A percentile compares a stretch with the other conserved stretches of the same genome.
Conservation (phyloP, 30 jellyfish, hydroid and myxozoan species). For the Sanderia malayensis region DNA sequence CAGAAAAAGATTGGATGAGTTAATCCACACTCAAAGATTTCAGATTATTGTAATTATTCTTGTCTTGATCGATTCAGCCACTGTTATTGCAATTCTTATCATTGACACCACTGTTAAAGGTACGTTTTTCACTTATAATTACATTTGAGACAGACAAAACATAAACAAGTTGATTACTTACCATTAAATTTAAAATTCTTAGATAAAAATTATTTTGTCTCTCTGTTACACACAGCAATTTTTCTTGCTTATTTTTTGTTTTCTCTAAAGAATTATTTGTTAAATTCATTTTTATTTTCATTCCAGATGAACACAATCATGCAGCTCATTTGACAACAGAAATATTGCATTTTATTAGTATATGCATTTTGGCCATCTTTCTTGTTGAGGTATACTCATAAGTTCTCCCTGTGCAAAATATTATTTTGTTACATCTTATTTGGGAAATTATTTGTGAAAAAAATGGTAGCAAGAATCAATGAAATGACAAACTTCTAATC, state of each 20-base stretch:
- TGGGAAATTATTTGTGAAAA: too few species aligned
- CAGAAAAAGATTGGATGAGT: slow-evolving; percentile 41
- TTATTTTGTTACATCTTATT: too few species aligned
- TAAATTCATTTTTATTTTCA: neutral
- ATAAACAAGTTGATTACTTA: too few species aligned
- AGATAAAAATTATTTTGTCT: too few species aligned
- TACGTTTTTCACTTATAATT: neutral
- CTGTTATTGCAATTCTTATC: slow-evolving; percentile 82
- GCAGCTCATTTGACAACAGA: neutral
- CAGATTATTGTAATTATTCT: slow-evolving; percentile 66
- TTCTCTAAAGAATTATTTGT: too few species aligned
- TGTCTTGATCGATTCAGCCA: slow-evolving; percentile 83
- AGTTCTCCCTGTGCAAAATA: too few species aligned
- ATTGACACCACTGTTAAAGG: slow-evolving; percentile 68
- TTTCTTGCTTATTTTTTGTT: too few species aligned
- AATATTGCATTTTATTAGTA: neutral
- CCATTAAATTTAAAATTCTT: too few species aligned
- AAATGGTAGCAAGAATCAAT: too few species aligned
- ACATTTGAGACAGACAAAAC: too few species aligned
- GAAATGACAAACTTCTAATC: too few species aligned
- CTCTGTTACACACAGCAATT: too few species aligned
- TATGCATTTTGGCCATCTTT: neutral
- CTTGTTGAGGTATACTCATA: slow-evolving; percentile 8
- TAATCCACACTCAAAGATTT: slow-evolving; percentile 59
- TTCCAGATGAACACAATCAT: neutral